A percentile compares a stretch with the other conserved stretches of the same genome.
phyloP scores from a whole-genome alignment of 2,797 vertebrate genomes.

The Molossus alvarezi region DNA sequence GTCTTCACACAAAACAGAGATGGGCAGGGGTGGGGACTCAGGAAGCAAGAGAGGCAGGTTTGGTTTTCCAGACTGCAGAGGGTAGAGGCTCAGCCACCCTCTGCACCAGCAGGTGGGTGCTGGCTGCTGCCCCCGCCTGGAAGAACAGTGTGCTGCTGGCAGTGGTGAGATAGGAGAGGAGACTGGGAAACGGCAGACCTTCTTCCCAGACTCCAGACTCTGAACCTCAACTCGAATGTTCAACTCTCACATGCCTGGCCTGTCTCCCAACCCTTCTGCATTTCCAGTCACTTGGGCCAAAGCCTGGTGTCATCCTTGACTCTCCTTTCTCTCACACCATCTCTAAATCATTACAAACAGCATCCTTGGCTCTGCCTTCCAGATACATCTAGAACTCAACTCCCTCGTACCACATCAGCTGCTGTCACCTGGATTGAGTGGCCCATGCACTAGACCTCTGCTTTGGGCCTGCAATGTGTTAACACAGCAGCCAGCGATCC shows the following conservation, averaged over 20 bases:
- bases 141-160: not conserved
- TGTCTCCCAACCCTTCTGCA: not conserved
- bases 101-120: not conserved
- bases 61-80: not conserved
- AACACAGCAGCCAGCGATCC: not conserved
- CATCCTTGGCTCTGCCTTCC: constrained; percentile 15
- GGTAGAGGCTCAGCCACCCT: not conserved
- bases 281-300: not conserved
- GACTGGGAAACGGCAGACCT: not conserved
- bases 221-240: not conserved
- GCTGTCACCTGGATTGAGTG: not conserved
- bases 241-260: not conserved
- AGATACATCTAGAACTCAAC: not conserved
- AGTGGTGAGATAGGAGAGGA: not conserved
- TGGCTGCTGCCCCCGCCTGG: not conserved
- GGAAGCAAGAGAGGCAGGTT: not conserved
- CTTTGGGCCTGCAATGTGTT: not conserved
- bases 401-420: not conserved
- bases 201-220: not conserved
- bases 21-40: not conserved
- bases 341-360: not conserved
- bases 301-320: not conserved
- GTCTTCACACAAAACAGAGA: not conserved
- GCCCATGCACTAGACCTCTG: not conserved
- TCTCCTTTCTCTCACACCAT: not conserved